phyloP scores from a whole-genome alignment of 2,888 invertebrate species.

The Pemphredon lugubris region DNA sequence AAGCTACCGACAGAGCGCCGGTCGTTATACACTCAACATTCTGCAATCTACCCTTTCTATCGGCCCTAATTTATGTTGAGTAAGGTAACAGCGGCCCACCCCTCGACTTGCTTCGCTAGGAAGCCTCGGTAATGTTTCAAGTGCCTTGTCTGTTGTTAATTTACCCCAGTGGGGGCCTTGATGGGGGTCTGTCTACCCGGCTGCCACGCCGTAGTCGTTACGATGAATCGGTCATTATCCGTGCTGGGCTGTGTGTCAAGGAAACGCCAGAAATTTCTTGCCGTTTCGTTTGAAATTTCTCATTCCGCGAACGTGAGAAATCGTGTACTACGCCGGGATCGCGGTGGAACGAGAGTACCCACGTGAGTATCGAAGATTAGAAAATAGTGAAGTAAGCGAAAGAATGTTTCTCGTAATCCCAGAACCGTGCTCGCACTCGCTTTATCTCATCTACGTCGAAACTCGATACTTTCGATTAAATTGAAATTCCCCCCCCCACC shows the following conservation, averaged over 20 bases:
- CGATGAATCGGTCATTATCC: conserved; percentile 77
- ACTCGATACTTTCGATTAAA: not conserved
- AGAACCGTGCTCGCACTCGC: too few species aligned
- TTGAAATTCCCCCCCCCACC: too few species aligned
- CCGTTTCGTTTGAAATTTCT: too few species aligned
- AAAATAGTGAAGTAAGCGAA: too few species aligned
- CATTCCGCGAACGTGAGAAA: too few species aligned
- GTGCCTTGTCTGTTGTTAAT: conserved; percentile 80
- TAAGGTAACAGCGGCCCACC: conserved; percentile 75
- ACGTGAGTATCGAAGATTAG: too few species aligned
- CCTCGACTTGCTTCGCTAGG: conserved; percentile 68
- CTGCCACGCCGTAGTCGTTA: conserved; percentile 73
- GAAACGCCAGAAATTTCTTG: too few species aligned
- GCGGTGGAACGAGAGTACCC: too few species aligned
- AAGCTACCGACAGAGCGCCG: conserved; percentile 59
- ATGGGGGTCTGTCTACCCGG: conserved; percentile 77
- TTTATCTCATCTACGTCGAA: not conserved
- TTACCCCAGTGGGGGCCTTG: conserved; percentile 75
- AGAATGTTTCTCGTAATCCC: too few species aligned
- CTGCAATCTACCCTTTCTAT: conserved; percentile 80
- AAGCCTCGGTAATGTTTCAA: conserved; percentile 80
- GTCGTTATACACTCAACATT: conserved; percentile 77
- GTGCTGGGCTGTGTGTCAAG: too few species aligned
- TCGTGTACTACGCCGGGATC: too few species aligned
- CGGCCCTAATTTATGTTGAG: conserved; percentile 80